Base-by-base conservation (phyloP, 2,888 invertebrate species). In the Sphinx pinastri region DNA sequence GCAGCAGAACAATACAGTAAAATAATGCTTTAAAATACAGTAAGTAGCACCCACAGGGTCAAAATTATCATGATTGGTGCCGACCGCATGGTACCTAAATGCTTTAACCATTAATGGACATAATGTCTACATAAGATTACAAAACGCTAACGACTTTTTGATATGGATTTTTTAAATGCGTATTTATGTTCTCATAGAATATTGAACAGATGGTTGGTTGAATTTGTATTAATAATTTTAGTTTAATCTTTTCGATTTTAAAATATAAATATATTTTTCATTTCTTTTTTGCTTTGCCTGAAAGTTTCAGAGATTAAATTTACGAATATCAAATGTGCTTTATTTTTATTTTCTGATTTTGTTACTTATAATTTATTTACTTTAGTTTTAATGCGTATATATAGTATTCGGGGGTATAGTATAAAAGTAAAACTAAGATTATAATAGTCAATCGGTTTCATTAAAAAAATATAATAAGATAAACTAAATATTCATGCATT, bases 11-110 rank as follows among this genome's bases (percentile, higher is more conserved):
- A 47, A 60, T 60, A 47, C 16, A 47, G n/a, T 5, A 47, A n/a
- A 16, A 6, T 10, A 1, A 63, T 47, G 19, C 47, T 13, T 49
- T 12, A 11, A 49, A 49, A 49, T 19, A 63, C 2, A 19, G 12
- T 12, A 5, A 47, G 19, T 19, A 63, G 47, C 7, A 63, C 47
- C 11, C 47, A 60, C 19, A 49, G 49, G 16, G 16, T 47, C 47
- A 47, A 19, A 63, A 63, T 63, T 63, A 47, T 47, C 47, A 63
- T 63, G 47, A 63, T 68, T 58, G 70, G 25, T 51, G 67, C 31
- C 12, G 11, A 71, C 63, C 63, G 47, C 47, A 63, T 63, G 47
- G 12, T 63, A 19, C 47, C 60, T 47, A 19, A 60, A 63, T 63
- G 47, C 19, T 49, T 63, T 47, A 13, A n/a, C 16, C 16, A 47